A percentile compares a stretch with the other conserved stretches of the same genome.
Evolutionary conservation across 2,888 invertebrate genomes (phyloP).

Genomic region (Ceriagrion tenellum): DNA sequence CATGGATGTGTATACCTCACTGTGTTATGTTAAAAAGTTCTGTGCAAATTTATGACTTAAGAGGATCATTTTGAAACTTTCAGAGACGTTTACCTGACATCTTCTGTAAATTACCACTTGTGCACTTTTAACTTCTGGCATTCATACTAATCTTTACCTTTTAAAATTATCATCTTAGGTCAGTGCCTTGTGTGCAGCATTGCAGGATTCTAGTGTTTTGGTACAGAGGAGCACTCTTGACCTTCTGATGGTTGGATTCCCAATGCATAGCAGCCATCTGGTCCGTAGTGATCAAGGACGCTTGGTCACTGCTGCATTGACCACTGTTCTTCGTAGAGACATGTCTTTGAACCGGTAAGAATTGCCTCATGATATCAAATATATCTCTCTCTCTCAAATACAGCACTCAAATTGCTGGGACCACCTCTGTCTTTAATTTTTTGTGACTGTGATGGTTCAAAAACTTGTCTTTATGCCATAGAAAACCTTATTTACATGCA

Average conservation of each 20-base stretch:
- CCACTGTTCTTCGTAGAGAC: conserved; percentile 89
- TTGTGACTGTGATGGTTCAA: background rate
- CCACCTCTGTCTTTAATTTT: background rate
- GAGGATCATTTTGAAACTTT: too few relatives aligned
- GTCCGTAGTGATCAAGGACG: conserved; percentile 85
- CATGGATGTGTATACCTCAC: too few relatives aligned
- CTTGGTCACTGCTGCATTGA: conserved; percentile 86
- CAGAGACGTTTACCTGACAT: too few relatives aligned
- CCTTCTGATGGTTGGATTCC: conserved; percentile 89
- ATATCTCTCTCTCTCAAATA: background rate
- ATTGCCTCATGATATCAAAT: background rate
- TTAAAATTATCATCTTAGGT: conserved; percentile 79
- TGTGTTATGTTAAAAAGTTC: too few relatives aligned
- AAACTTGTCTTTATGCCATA: background rate
- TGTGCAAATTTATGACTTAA: too few relatives aligned
- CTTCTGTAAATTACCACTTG: too few relatives aligned
- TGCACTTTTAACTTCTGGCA: too few relatives aligned
- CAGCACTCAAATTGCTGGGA: background rate
- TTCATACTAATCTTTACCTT: too few relatives aligned
- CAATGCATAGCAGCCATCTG: conserved; percentile 89
- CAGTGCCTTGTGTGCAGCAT: conserved; percentile 87
- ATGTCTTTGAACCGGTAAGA: conserved; percentile 91
- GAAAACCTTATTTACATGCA: background rate
- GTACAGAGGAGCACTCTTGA: conserved; percentile 93
- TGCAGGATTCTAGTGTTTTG: conserved; percentile 89